Conservation (phyloP, 1,140 invertebrate species). For the Ptiloglossa arizonensis region DNA sequence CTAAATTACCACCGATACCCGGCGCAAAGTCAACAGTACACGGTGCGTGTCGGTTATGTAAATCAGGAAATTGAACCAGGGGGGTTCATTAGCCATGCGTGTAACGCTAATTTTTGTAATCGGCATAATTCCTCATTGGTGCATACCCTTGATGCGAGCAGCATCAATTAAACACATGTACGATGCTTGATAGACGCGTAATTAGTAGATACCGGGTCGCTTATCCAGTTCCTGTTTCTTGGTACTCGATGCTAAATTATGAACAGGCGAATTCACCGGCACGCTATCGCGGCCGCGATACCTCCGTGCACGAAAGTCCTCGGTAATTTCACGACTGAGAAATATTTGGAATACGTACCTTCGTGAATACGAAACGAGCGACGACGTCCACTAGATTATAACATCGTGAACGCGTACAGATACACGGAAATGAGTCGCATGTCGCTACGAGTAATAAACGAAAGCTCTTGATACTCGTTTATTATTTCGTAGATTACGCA, state of each 20-base stretch:
- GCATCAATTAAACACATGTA: constrained; percentile 56
- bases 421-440: no score
- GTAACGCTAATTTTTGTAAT: constrained; percentile 37
- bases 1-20: constrained; percentile 26
- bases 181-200: constrained; percentile 58
- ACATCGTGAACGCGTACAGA: no score
- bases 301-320: constrained; percentile 2
- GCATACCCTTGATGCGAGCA: constrained; percentile 29
- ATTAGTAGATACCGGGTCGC: constrained; percentile 56
- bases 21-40: constrained; percentile 16
- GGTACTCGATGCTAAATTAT: constrained; percentile 51
- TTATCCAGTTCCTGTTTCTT: constrained; percentile 47
- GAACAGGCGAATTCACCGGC: constrained; percentile 20
- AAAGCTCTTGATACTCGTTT: no score
- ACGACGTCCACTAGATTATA: no score
- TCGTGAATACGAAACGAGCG: background rate
- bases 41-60: constrained; percentile 23
- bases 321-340: constrained; percentile 8
- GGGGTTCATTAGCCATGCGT: constrained; percentile 53
- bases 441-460: no score
- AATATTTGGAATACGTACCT: background rate
- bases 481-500: no score
- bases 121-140: constrained; percentile 41
- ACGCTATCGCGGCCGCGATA: background rate
- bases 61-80: constrained; percentile 34